These are phyloP conservation scores for Drosophila tristis DNA, from an alignment of 1,140 invertebrate genomes.

Conservation along the genomic window DNA sequence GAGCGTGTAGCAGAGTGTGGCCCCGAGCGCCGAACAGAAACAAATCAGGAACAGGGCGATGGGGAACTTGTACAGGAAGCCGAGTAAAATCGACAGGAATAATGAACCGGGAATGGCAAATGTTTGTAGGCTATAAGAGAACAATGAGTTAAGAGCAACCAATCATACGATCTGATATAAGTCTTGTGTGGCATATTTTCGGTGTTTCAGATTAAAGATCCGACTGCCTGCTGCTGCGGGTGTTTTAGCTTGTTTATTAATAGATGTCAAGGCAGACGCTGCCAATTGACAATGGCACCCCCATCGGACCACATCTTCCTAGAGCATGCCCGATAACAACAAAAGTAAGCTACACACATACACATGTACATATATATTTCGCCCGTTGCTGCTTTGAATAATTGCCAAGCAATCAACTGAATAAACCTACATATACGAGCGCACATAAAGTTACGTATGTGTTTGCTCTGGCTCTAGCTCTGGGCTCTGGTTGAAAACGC, in stretches of 20 bases:
- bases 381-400: conserved; percentile 16
- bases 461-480: conserved; percentile 3
- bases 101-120: conserved; percentile 99
- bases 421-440: neutral
- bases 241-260: conserved; percentile 29
- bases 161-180: conserved; percentile 26
- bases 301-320: conserved; percentile 41
- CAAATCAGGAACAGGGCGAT: conserved; percentile 96
- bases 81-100: conserved; percentile 98
- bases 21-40: conserved; percentile 97
- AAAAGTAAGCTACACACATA: neutral
- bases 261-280: conserved; percentile 21
- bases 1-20: conserved; percentile 97
- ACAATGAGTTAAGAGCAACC: conserved; percentile 61
- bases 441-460: conserved; percentile 5
- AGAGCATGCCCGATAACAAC: conserved; percentile 36
- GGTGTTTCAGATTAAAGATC: conserved; percentile 24
- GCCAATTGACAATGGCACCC: conserved; percentile 50
- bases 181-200: neutral
- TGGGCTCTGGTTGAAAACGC: conserved; percentile 26
- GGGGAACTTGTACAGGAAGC: conserved; percentile 98
- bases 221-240: conserved; percentile 16
- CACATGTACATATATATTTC: neutral
- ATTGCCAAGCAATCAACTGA: conserved; percentile 20
- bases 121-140: conserved; percentile 93